Conservation (phyloP, 2,888 invertebrate genomes). For the Temnothorax unifasciatus region DNA sequence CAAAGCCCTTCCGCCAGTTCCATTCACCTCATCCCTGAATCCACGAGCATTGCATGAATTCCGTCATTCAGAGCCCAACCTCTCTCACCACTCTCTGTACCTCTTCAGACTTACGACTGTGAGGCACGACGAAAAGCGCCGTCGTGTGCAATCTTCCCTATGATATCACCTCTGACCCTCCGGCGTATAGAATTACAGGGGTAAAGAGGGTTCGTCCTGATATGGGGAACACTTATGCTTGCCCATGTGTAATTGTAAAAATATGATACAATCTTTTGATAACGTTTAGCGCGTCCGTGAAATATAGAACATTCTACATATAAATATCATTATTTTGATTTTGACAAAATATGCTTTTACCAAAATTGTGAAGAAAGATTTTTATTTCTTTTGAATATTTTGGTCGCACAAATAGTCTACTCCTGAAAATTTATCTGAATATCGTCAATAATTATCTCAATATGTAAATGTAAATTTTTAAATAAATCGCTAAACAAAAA, state of each 20-base stretch:
- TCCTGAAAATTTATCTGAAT: not conserved
- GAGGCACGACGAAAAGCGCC: constrained; percentile 78
- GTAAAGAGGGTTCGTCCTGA: constrained; percentile 42
- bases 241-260: constrained; percentile 27
- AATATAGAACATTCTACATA: not conserved
- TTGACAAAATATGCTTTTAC: not conserved
- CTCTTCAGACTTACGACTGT: constrained; percentile 78
- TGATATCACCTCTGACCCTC: constrained; percentile 70
- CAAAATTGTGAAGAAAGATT: not conserved
- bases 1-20: constrained; percentile 85
- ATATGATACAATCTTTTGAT: constrained; percentile 20
- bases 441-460: not conserved
- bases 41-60: constrained; percentile 79
- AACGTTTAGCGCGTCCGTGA: not conserved
- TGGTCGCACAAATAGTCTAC: not conserved
- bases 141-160: constrained; percentile 78
- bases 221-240: constrained; percentile 18
- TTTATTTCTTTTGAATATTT: not conserved
- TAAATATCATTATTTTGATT: constrained; percentile 13
- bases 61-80: constrained; percentile 80
- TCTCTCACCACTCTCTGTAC: constrained; percentile 47
- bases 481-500: constrained; percentile 53
- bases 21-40: constrained; percentile 83
- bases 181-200: constrained; percentile 47
- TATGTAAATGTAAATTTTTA: constrained; percentile 56